Conservation (phyloP, 2,888 invertebrate species). For the Ypsolopha scabrella region DNA sequence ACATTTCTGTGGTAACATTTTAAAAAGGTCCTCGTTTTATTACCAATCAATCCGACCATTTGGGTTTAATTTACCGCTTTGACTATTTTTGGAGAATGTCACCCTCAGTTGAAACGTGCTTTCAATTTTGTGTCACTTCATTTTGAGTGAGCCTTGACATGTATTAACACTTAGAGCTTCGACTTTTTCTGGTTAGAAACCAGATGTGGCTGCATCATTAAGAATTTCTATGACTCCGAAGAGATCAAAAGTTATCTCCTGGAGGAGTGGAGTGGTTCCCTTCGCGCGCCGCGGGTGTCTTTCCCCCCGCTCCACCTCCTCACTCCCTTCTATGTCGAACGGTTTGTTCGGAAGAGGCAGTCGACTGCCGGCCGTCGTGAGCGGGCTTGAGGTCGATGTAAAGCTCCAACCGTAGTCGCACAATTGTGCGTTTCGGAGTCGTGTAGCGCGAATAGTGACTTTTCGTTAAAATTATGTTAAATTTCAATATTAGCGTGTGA, state of each 20-base stretch:
- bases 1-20: slow-evolving; percentile 16
- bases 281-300: slow-evolving; percentile 27
- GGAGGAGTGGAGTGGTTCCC: slow-evolving; percentile 50
- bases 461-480: not conserved
- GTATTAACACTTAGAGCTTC: slow-evolving; percentile 62
- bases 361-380: slow-evolving; percentile 1
- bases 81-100: slow-evolving; percentile 59
- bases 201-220: slow-evolving; percentile 66
- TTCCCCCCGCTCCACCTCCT: slow-evolving; percentile 36
- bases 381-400: not conserved
- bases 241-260: slow-evolving; percentile 69
- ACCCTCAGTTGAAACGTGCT: slow-evolving; percentile 43
- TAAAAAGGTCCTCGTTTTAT: not conserved
- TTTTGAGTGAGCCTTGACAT: slow-evolving; percentile 61
- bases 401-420: not conserved
- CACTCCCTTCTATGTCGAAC: slow-evolving; percentile 22
- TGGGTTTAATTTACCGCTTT: slow-evolving; percentile 23
- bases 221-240: slow-evolving; percentile 63
- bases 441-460: not conserved
- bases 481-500: too few species aligned
- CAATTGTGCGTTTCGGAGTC: not conserved
- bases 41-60: slow-evolving; percentile 29
- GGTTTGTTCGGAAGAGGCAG: slow-evolving; percentile 8
- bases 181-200: slow-evolving; percentile 58
- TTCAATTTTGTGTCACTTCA: slow-evolving; percentile 55